Conservation (phyloP, 2,888 invertebrate species). For the Lasiommata megera region DNA sequence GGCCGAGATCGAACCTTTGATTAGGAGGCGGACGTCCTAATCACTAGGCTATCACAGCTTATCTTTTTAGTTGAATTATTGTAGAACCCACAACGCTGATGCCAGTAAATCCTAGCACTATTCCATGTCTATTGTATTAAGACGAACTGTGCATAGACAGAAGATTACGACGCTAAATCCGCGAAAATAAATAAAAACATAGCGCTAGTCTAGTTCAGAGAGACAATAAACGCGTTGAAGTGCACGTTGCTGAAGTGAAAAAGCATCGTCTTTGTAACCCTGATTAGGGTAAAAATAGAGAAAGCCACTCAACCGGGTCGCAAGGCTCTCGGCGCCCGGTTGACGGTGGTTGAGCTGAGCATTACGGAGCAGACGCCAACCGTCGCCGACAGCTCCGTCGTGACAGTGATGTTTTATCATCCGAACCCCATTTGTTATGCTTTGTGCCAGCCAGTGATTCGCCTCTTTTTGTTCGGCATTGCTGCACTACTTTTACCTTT, state of each 20-base stretch:
- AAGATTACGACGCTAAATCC: too few species aligned
- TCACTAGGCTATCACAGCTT: too few species aligned
- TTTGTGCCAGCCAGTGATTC: not conserved
- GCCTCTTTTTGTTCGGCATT: not conserved
- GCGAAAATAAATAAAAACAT: not conserved
- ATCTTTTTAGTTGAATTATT: too few species aligned
- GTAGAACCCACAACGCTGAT: too few species aligned
- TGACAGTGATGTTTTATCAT: conserved; percentile 8
- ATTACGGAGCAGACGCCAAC: not conserved
- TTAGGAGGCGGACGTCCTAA: too few species aligned
- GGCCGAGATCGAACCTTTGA: too few species aligned
- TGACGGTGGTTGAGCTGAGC: conserved; percentile 2
- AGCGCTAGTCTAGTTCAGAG: not conserved
- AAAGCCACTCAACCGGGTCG: conserved; percentile 1
- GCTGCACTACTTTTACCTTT: not conserved
- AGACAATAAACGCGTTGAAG: not conserved
- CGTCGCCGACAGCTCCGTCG: not conserved
- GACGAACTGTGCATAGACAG: too few species aligned
- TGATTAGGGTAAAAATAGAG: not conserved
- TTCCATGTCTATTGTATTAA: too few species aligned
- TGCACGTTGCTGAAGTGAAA: not conserved
- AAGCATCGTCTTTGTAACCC: conserved; percentile 5
- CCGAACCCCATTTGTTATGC: conserved; percentile 6
- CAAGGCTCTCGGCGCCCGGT: not conserved
- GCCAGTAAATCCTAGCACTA: too few species aligned